Percentiles rank a stretch among this genome's conserved stretches.
Conservation (phyloP, 2,113 vertebrate genomes). For the Bos indicus region DNA sequence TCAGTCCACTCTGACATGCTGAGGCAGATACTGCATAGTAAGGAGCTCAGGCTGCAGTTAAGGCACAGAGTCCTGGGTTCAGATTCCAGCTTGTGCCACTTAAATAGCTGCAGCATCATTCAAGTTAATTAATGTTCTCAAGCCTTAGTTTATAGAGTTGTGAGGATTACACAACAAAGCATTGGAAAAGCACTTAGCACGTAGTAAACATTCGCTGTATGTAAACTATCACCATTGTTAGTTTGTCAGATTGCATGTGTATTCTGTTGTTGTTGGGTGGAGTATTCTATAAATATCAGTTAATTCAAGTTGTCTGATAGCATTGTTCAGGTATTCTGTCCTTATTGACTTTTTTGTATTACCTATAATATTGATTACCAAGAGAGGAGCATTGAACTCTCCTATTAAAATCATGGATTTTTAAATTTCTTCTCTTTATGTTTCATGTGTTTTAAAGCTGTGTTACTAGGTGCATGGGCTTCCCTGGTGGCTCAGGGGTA, state of each 20-base stretch:
- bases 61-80: background rate
- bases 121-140: background rate
- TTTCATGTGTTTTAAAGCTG: background rate
- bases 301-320: background rate
- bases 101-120: background rate
- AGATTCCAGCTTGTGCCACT: background rate
- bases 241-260: background rate
- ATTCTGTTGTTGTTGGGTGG: background rate
- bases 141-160: background rate
- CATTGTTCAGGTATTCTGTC: background rate
- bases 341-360: background rate
- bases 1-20: background rate
- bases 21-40: background rate
- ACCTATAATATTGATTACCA: background rate
- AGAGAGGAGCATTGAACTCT: background rate
- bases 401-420: background rate
- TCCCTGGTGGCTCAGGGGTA: background rate
- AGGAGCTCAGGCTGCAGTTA: background rate
- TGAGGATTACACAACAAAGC: background rate
- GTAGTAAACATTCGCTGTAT: background rate
- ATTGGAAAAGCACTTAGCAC: background rate
- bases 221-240: background rate
- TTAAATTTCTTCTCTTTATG: background rate
- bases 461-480: background rate
- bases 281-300: background rate